phyloP scores from a whole-genome alignment of 2,888 invertebrate species.

The Brenthis hecate region DNA sequence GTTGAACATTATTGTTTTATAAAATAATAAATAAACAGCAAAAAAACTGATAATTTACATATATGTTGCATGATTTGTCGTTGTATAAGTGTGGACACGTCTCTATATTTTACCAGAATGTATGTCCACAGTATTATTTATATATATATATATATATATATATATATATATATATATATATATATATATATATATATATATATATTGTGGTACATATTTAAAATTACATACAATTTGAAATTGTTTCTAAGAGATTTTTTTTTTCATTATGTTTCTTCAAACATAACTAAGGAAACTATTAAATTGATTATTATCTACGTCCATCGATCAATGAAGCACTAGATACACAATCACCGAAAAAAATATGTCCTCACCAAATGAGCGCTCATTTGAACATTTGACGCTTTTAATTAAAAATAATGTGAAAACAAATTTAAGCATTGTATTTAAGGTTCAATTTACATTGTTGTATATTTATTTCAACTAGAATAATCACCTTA shows the following conservation, averaged over 20 bases:
- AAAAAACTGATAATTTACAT: constrained; percentile 26
- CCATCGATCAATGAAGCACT: too few relatives aligned
- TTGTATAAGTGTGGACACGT: constrained; percentile 30
- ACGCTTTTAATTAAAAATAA: background rate
- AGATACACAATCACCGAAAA: too few relatives aligned
- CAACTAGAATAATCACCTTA: too few relatives aligned
- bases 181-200: background rate
- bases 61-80: constrained; percentile 28
- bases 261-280: too few relatives aligned
- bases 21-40: constrained; percentile 19
- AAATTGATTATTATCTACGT: too few relatives aligned
- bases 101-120: background rate
- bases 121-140: background rate
- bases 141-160: background rate
- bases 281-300: too few relatives aligned
- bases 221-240: too few relatives aligned
- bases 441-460: background rate
- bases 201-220: background rate
- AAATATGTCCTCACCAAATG: too few relatives aligned
- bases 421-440: background rate
- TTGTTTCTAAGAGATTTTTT: too few relatives aligned
- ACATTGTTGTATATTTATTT: constrained; percentile 1
- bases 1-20: background rate
- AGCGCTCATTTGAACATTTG: too few relatives aligned
- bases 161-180: background rate